These are phyloP conservation scores for Wiebesia pumilae DNA, from an alignment of 1,140 invertebrate genomes.

Conservation along the genomic window DNA sequence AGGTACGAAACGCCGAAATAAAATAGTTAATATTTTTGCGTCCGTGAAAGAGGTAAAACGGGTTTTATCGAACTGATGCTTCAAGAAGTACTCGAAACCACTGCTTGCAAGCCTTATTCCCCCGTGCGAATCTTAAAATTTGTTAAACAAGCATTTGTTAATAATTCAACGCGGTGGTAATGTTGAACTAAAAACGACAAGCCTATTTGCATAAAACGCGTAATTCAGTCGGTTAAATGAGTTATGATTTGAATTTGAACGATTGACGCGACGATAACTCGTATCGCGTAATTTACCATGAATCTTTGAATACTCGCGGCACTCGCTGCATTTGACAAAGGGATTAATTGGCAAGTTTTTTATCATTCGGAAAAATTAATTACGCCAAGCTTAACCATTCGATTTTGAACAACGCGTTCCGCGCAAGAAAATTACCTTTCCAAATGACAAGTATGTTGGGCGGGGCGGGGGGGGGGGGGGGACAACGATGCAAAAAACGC, in stretches of 20 bases:
- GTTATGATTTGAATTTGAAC: neutral
- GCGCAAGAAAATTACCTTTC: too few species aligned
- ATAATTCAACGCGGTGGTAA: neutral
- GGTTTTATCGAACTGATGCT: neutral
- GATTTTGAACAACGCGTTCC: neutral
- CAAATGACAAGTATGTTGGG: too few species aligned
- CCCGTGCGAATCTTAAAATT: neutral
- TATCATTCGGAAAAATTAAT: neutral
- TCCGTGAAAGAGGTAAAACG: neutral
- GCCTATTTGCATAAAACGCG: neutral
- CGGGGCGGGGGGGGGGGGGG: too few species aligned
- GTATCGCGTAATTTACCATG: neutral
- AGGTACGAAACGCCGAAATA: neutral
- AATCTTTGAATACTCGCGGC: neutral
- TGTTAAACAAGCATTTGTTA: neutral
- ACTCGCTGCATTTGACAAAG: neutral
- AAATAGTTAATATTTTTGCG: neutral
- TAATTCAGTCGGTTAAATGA: neutral
- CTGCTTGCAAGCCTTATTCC: neutral
- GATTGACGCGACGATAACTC: neutral
- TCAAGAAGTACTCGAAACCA: neutral
- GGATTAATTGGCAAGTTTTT: neutral
- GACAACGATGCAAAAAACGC: too few species aligned
- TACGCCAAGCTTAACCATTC: neutral
- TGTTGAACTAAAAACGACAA: neutral